A percentile compares a stretch with the other conserved stretches of the same genome.
phyloP scores from a whole-genome alignment of 2,797 vertebrate genomes.

The Parotocinclus haroldoi region DNA sequence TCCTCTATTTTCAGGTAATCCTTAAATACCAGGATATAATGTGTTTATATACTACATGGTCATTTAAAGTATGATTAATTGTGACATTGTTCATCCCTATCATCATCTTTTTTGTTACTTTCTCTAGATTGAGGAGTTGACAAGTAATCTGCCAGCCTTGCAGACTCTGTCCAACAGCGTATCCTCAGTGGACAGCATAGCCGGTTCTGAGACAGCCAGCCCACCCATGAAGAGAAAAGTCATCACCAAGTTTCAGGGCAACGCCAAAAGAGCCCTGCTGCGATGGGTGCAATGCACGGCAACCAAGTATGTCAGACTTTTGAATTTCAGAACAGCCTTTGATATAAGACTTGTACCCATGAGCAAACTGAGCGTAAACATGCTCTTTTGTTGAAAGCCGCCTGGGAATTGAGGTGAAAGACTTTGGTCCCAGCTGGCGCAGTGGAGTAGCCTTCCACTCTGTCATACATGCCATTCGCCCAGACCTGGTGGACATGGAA shows the following conservation, averaged over 20 bases:
- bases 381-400: constrained; percentile 65
- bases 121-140: constrained; percentile 92
- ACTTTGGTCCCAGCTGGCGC: constrained; percentile 94
- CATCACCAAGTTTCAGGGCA: constrained; percentile 85
- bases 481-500: constrained; percentile 92
- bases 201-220: constrained; percentile 84
- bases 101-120: constrained; percentile 19
- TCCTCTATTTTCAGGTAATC: constrained; percentile 97
- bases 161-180: constrained; percentile 86
- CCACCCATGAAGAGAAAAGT: constrained; percentile 94
- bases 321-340: neutral
- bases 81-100: neutral
- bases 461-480: constrained; percentile 89
- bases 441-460: constrained; percentile 90
- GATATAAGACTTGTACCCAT: neutral
- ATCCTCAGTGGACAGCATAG: constrained; percentile 88
- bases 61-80: neutral
- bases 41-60: too few relatives aligned
- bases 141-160: constrained; percentile 90
- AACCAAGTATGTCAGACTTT: constrained; percentile 75
- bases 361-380: neutral
- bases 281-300: constrained; percentile 91
- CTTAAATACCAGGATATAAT: neutral
- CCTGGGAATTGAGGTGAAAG: constrained; percentile 88
- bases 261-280: constrained; percentile 88